phyloP scores from a whole-genome alignment of 2,113 vertebrate species.

The Azemiops feae region DNA sequence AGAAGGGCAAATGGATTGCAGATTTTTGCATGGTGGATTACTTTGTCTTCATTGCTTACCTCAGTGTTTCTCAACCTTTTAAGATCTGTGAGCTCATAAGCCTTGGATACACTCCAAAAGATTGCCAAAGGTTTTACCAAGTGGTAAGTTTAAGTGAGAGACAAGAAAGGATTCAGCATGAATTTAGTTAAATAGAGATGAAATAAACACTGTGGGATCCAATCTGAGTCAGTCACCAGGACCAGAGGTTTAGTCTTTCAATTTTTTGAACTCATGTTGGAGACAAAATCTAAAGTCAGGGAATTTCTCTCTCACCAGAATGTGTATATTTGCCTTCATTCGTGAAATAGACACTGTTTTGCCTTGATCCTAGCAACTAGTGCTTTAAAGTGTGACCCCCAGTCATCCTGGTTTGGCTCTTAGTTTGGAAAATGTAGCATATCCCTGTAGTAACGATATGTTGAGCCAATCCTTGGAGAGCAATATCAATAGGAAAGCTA shows the following conservation, averaged over 20 bases:
- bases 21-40: background rate
- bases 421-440: background rate
- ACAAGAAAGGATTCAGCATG: background rate
- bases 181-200: background rate
- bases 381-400: background rate
- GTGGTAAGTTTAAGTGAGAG: background rate
- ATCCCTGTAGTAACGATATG: background rate
- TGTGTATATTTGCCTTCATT: background rate
- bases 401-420: background rate
- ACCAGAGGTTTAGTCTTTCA: background rate
- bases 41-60: background rate
- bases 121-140: background rate
- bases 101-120: background rate
- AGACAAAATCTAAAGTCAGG: background rate
- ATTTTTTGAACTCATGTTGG: background rate
- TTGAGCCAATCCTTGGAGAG: background rate
- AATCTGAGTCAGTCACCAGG: background rate
- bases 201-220: background rate
- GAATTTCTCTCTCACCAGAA: background rate
- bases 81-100: background rate
- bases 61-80: background rate
- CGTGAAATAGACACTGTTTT: background rate
- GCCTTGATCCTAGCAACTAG: background rate
- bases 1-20: background rate
- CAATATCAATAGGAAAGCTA: background rate